Evolutionary conservation across 2,888 invertebrate species (phyloP), one percentile per base, ranked within the genome.

Genomic region (Schizaphis graminum): DNA sequence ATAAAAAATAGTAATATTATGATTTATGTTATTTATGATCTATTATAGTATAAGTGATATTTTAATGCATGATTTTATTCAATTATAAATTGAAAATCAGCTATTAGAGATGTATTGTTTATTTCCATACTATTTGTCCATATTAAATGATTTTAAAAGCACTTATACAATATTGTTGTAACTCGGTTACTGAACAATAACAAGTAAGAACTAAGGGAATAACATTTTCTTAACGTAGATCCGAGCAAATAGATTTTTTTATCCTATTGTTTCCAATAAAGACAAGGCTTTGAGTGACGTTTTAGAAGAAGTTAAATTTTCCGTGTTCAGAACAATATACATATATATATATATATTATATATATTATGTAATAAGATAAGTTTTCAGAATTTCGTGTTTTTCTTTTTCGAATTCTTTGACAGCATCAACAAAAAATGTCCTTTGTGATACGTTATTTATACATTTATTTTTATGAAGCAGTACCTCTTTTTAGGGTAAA

Each of bases 271-370:
- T 91, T 77, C 35, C 67, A 35, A 77, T 91, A 91, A 77, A 91
- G 13, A 91, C 35, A 49, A 44, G 2, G 21, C 26, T 67, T 61
- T 67, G 24, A 90, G 67, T 90, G 67, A 90, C 67, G 28, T 90
- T 49, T 61, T 49, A 49, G 47, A 67, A 90, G 49, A 67, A 90
- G 35, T 90, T 67, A 47, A 90, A 90, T 90, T 67, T 61, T n/a
- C n/a, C 44, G 7, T 44, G 10, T 61, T 47, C 24, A 88, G 56
- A 56, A 57, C 56, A 24, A 41, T 61, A 44, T 44, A 44, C 4
- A 44, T 44, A 44, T 44, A 47, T 47, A 47, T 47, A 47, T 47
- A 44, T 44, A 1, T 44, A 7, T n/a, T n/a, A 35, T 35, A 85
- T 41, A n/a, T 87, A 8, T 49, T 16, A 11, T 44, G 28, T 67